These are phyloP conservation scores for Plagodis pulveraria DNA, from an alignment of 2,888 invertebrate species.

Conservation along the genomic window DNA sequence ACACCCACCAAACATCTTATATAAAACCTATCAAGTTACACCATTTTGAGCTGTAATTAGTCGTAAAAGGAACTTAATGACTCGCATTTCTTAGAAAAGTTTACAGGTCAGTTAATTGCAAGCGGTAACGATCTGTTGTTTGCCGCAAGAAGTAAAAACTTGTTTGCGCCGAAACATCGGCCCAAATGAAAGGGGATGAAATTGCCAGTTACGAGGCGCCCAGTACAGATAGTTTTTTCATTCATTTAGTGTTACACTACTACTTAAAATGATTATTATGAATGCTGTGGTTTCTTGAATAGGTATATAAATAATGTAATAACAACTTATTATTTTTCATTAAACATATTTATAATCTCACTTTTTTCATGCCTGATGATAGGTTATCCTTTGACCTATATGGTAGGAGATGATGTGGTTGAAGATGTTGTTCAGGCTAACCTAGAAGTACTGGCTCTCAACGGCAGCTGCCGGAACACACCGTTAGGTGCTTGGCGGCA, in stretches of 20 bases:
- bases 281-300: slow-evolving; percentile 1
- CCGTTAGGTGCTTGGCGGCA: too few species aligned
- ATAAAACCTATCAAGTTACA: slow-evolving; percentile 10
- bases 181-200: slow-evolving; percentile 36
- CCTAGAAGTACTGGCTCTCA: too few species aligned
- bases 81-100: slow-evolving; percentile 44
- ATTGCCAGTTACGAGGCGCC: slow-evolving; percentile 15
- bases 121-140: slow-evolving; percentile 48
- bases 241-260: slow-evolving; percentile 1
- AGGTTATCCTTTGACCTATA: too few species aligned
- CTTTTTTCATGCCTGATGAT: too few species aligned
- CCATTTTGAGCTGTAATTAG: slow-evolving; percentile 18
- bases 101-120: slow-evolving; percentile 57
- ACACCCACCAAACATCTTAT: background rate
- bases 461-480: too few species aligned
- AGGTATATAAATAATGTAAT: too few species aligned
- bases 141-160: slow-evolving; percentile 52
- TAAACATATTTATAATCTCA: too few species aligned
- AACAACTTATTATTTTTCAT: too few species aligned
- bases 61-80: slow-evolving; percentile 20
- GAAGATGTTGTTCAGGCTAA: too few species aligned
- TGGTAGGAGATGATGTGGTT: too few species aligned
- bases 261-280: background rate
- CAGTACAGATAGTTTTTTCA: slow-evolving; percentile 13
- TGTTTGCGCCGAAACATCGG: slow-evolving; percentile 48